A percentile compares a stretch with the other conserved stretches of the same genome.
Conservation (phyloP, 2,113 vertebrate genomes). For the Dipodomys merriami region DNA sequence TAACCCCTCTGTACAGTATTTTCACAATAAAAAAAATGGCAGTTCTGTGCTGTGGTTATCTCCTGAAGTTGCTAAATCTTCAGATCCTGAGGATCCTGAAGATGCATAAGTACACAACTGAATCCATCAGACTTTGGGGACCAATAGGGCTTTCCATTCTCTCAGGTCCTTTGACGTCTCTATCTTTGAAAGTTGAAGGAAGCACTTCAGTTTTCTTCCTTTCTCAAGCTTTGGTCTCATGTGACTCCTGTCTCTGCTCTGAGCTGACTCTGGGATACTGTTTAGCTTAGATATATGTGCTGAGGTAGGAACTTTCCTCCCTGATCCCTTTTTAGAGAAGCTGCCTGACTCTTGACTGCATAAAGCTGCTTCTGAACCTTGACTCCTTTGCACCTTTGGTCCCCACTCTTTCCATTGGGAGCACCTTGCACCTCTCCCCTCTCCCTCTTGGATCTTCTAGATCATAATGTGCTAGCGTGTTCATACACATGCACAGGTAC, state of each 20-base stretch:
- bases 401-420: neutral
- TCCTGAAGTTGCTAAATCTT: too few species aligned
- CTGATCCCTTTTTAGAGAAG: neutral
- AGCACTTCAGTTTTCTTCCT: too few species aligned
- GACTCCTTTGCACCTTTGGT: neutral
- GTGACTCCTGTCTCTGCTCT: too few species aligned
- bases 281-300: neutral
- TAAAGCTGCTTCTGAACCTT: neutral
- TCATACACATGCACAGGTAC: neutral
- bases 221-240: too few species aligned
- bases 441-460: neutral
- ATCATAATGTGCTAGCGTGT: neutral
- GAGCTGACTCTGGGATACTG: neutral
- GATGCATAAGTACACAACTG: neutral
- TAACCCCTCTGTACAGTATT: too few species aligned
- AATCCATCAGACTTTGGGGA: neutral
- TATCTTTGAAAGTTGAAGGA: neutral
- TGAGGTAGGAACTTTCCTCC: neutral
- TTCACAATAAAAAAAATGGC: neutral
- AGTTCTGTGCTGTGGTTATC: too few species aligned
- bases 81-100: neutral
- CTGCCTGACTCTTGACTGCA: neutral
- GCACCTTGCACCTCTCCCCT: neutral
- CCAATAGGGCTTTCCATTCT: neutral
- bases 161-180: neutral